These are phyloP conservation scores for Galaxias olidus DNA, from an alignment of 2,797 vertebrate genomes.

Conservation along the genomic window DNA sequence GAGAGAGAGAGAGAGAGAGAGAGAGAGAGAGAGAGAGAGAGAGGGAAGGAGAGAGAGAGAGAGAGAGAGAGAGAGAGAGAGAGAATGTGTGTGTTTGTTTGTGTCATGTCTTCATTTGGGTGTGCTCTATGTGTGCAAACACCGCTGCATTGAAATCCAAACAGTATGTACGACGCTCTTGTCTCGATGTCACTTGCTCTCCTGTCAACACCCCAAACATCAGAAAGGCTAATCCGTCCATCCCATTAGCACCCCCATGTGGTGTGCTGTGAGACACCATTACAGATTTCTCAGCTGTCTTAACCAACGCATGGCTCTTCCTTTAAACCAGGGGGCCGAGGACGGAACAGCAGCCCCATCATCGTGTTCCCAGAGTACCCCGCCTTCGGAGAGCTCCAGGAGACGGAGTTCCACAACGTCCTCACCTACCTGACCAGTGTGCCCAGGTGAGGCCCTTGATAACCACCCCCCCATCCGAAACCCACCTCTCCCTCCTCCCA, in stretches of 20 bases:
- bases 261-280: constrained; percentile 6
- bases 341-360: constrained; percentile 90
- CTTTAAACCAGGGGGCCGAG: constrained; percentile 83
- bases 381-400: constrained; percentile 88
- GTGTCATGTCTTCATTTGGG: background rate
- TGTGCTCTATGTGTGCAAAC: background rate
- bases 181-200: background rate
- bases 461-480: background rate
- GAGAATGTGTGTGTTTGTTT: constrained; percentile 1
- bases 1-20: background rate
- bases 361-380: constrained; percentile 97
- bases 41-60: constrained; percentile 5
- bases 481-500: background rate
- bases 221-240: background rate
- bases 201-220: no score
- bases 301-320: background rate
- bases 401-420: constrained; percentile 93
- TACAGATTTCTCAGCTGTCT: background rate
- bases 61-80: constrained; percentile 15
- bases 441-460: constrained; percentile 80
- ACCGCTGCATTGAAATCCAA: background rate
- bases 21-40: background rate
- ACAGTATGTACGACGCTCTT: background rate
- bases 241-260: constrained; percentile 39
- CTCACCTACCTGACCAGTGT: constrained; percentile 94